phyloP scores from a whole-genome alignment of 2,888 invertebrate species.

The Cremastinae sp. region DNA sequence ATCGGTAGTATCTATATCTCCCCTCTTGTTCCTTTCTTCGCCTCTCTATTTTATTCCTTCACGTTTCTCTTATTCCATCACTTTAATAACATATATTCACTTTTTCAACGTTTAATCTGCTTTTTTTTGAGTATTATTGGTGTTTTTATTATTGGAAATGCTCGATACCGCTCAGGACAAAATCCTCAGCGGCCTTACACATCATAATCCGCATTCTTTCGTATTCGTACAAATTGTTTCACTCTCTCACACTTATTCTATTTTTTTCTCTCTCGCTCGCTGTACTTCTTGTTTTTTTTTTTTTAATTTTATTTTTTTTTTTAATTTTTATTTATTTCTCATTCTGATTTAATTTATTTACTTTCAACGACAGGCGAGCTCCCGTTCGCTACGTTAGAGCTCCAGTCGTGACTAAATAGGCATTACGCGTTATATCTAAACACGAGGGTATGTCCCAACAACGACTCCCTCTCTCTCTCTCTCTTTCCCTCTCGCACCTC shows the following conservation, averaged over 20 bases:
- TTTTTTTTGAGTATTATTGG: slow-evolving; percentile 70
- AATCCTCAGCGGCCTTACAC: slow-evolving; percentile 59
- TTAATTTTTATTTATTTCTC: slow-evolving; percentile 67
- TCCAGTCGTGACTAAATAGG: slow-evolving; percentile 63
- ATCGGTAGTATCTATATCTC: slow-evolving; percentile 50
- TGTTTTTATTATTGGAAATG: slow-evolving; percentile 76
- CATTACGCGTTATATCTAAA: slow-evolving; percentile 63
- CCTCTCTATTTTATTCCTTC: no score
- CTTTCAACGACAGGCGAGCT: slow-evolving; percentile 72
- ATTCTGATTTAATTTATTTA: slow-evolving; percentile 60
- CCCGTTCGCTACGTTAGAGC: slow-evolving; percentile 63
- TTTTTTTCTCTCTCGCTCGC: slow-evolving; percentile 20
- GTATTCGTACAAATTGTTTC: slow-evolving; percentile 50
- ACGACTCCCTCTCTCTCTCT: no score
- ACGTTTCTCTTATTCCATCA: not conserved
- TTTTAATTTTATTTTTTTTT: slow-evolving; percentile 14
- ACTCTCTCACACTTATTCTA: slow-evolving; percentile 39
- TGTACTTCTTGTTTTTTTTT: slow-evolving; percentile 17
- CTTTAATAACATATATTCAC: slow-evolving; percentile 64
- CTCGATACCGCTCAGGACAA: slow-evolving; percentile 64
- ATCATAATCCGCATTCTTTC: slow-evolving; percentile 49
- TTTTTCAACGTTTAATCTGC: slow-evolving; percentile 51
- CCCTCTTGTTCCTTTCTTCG: slow-evolving; percentile 16
- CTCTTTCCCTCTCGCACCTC: slow-evolving; percentile 35
- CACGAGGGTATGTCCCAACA: slow-evolving; percentile 65